Evolutionary conservation across 2,888 invertebrate genomes (phyloP), one percentile per base, ranked within the genome.

Genomic region (Apamea crenata): DNA sequence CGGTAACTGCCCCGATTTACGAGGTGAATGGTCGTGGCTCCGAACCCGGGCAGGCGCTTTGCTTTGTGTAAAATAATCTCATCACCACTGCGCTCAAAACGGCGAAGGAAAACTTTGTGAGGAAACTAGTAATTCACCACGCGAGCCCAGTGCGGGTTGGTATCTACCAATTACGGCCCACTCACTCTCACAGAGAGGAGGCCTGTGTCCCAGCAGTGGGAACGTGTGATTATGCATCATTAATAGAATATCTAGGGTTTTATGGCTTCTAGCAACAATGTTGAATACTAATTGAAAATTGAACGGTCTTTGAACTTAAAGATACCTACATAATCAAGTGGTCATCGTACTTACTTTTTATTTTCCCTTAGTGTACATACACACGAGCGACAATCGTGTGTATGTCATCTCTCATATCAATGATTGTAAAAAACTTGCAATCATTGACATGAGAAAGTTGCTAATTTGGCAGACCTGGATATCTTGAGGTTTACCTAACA

Each of bases 211-310:
- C 21, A 21, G 50, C 18, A 50, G 50, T 50, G 50, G 50, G 21
- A 50, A 18, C 50, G 18, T 53, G 7, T 25, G 25, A 53, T 53
- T 25, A 53, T 10, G 10, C 56, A 25, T 56, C 66, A 25, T 44
- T 53, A 25, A 18, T 36, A 32, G 8, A 61, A 53, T 53, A 36
- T 75, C 21, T 29, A 14, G 44, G 67, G 36, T 21, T 61, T n/a
- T 61, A 53, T 25, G 67, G 18, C 53, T 63, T 83, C 36, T 21
- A 29, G 6, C 7, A 44, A 59, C 32, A 70, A 16, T 56, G 29
- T 61, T 63, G 61, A 47, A 83, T 79, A 32, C 25, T 83, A 79
- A 79, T 80, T 68, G 18, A 36, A 59, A 59, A 65, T 36, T 32
- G 16, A n/a, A 2, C 53, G 56, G 63, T 56, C 61, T 83, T 63